Evolutionary conservation across 2,888 invertebrate genomes (phyloP), one percentile per base, ranked within the genome.

Genomic region (Helleia helle): DNA sequence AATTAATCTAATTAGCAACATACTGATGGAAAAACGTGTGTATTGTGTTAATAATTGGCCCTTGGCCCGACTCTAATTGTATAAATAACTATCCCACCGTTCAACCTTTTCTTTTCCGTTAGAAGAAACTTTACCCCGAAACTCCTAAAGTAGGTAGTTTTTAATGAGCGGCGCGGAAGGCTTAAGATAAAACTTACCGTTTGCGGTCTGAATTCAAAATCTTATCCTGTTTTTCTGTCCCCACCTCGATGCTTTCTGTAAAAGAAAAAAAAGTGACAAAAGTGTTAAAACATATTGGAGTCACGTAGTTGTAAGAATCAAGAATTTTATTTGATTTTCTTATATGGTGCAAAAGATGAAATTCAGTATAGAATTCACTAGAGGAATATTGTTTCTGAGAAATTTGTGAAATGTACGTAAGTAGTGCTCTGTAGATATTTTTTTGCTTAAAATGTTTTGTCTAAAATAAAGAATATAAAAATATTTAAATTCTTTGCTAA

Each of bases 121-220:
- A n/a, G 30, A 24, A 36, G 24, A 36, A n/a, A n/a, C n/a, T n/a
- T n/a, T n/a, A 36, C 7, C 12, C 13, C 22, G 31, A 34, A 38
- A 26, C 38, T 11, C 9, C 12, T 22, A 26, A 25, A 18, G n/a
- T n/a, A n/a, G 31, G 26, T 29, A 30, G n/a, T 41, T 40, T 44
- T 44, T 36, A 34, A 45, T 38, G 44, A 29, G 38, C 26, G 40
- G 27, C 30, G 24, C 18, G 28, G 37, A 38, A 25, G 27, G 41
- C 40, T 43, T 17, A 37, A 48, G 41, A 26, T 39, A 52, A 45
- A 54, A 70, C 75, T 71, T 62, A 72, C 74, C 47, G 51, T 38
- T 46, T 48, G 22, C 22, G 29, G 14, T 29, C 50, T 51, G 44
- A 58, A 52, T 46, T 55, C 53, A 3, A 15, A 30, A 14, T 15